A percentile compares a stretch with the other conserved stretches of the same genome.
Evolutionary conservation across 37 sponge, comb jelly and placozoan genomes (phyloP).

Genomic region (Cliona cf. orientalis): DNA sequence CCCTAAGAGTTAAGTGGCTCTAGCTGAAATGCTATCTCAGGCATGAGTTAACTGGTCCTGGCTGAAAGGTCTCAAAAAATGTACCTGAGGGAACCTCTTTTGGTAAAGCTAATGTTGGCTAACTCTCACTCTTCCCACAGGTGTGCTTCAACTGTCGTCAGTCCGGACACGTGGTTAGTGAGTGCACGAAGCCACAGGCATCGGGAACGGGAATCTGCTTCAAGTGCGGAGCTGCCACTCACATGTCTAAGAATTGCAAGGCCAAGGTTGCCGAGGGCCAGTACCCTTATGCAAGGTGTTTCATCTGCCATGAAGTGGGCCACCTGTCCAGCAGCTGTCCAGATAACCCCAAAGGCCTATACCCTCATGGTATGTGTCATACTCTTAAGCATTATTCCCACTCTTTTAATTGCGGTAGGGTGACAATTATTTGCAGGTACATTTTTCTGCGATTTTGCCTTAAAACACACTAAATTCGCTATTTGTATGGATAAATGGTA

Average conservation of each 20-base stretch:
- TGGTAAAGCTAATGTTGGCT: too few species aligned
- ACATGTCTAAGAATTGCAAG: conserved; percentile 66
- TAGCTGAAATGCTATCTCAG: too few species aligned
- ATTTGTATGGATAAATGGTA: too few species aligned
- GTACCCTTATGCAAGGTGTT: conserved; percentile 96
- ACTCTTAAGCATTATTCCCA: too few species aligned
- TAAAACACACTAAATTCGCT: too few species aligned
- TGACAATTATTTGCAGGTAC: too few species aligned
- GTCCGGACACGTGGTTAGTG: conserved; percentile 62
- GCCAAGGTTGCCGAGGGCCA: conserved; percentile 27
- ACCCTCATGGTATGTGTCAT: conserved; percentile 85
- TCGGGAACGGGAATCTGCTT: conserved; percentile 66
- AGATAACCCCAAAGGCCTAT: conserved; percentile 89
- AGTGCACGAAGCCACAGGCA: conserved; percentile 50
- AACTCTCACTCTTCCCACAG: conserved; percentile 13
- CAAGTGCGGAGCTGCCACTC: conserved; percentile 84
- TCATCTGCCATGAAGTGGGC: conserved; percentile 88
- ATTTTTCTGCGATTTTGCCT: too few species aligned
- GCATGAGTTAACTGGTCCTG: too few species aligned
- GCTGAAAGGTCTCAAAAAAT: too few species aligned
- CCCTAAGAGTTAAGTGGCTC: too few species aligned
- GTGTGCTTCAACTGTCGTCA: conserved; percentile 86
- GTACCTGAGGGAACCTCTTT: too few species aligned
- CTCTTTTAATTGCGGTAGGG: too few species aligned
- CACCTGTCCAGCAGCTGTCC: conserved; percentile 88